Conservation (phyloP, 2,888 invertebrate species). For the Drosophila conformis region DNA sequence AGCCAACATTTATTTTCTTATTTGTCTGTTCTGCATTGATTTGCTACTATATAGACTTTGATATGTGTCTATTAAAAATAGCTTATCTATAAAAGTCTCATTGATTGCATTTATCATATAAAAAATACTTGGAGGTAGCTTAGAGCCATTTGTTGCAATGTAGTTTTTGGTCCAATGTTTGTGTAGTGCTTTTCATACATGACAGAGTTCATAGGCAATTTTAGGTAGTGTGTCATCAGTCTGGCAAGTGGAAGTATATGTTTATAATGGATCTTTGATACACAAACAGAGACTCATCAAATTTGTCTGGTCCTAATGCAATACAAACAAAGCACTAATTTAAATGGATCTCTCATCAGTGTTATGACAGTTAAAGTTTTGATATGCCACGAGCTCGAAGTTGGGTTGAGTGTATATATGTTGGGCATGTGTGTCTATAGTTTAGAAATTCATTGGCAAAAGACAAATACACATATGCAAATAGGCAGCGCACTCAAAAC, state of each 20-base stretch:
- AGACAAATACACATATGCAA: conserved; percentile 77
- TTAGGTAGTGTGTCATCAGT: conserved; percentile 26
- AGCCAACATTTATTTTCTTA: background rate
- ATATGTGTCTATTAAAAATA: background rate
- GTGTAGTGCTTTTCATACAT: conserved; percentile 1
- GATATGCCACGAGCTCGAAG: conserved; percentile 35
- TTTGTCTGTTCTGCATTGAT: background rate
- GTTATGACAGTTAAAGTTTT: conserved; percentile 79
- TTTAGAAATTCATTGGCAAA: conserved; percentile 74
- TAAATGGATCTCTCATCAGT: conserved; percentile 70
- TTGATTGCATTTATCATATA: background rate
- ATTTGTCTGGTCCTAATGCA: conserved; percentile 74
- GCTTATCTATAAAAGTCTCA: background rate
- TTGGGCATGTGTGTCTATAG: conserved; percentile 24
- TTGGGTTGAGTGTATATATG: conserved; percentile 2
- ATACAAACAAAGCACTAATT: conserved; percentile 74
- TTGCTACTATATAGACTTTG: background rate
- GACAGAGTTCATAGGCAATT: conserved; percentile 17
- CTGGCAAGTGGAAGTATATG: conserved; percentile 15
- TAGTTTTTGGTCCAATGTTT: conserved; percentile 4
- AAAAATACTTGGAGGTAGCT: background rate
- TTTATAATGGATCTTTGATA: conserved; percentile 21
- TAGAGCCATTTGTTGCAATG: conserved; percentile 3
- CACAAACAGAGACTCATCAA: conserved; percentile 49
- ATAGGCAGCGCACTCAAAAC: conserved; percentile 72